phyloP scores from a whole-genome alignment of 2,888 invertebrate genomes.

The Eristalis tenax region DNA sequence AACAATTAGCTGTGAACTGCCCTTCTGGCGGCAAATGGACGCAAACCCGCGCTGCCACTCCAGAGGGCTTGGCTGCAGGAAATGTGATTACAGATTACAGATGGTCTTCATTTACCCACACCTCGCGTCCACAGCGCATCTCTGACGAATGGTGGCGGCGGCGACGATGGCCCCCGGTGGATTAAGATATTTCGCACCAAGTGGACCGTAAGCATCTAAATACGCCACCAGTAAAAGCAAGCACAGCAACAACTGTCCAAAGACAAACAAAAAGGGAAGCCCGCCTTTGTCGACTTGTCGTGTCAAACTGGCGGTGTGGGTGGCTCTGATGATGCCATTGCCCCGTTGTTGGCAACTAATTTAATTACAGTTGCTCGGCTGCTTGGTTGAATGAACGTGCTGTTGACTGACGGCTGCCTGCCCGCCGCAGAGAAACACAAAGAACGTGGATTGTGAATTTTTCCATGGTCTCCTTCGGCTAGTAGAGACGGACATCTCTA shows the following conservation, averaged over 20 bases:
- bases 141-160: not conserved
- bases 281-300: not conserved
- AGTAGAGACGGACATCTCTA: slow-evolving; percentile 6
- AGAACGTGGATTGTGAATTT: slow-evolving; percentile 20
- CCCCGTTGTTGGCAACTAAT: slow-evolving; percentile 47
- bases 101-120: not conserved
- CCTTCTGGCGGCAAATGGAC: not conserved
- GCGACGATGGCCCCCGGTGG: not conserved
- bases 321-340: not conserved
- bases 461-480: slow-evolving; percentile 16
- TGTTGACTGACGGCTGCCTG: slow-evolving; percentile 33
- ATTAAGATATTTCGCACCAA: slow-evolving; percentile 44
- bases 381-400: slow-evolving; percentile 48
- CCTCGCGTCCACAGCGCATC: not conserved
- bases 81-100: slow-evolving; percentile 32
- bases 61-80: slow-evolving; percentile 25
- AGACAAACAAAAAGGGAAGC: slow-evolving; percentile 27
- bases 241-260: slow-evolving; percentile 25
- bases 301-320: not conserved
- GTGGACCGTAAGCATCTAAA: slow-evolving; percentile 48
- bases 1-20: slow-evolving; percentile 44
- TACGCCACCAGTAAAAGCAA: slow-evolving; percentile 26
- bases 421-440: slow-evolving; percentile 10
- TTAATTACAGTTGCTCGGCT: slow-evolving; percentile 58
- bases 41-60: not conserved